Evolutionary conservation across 1,140 invertebrate species (phyloP), one percentile per base, ranked within the genome.

Genomic region (Heliconius nattereri): DNA sequence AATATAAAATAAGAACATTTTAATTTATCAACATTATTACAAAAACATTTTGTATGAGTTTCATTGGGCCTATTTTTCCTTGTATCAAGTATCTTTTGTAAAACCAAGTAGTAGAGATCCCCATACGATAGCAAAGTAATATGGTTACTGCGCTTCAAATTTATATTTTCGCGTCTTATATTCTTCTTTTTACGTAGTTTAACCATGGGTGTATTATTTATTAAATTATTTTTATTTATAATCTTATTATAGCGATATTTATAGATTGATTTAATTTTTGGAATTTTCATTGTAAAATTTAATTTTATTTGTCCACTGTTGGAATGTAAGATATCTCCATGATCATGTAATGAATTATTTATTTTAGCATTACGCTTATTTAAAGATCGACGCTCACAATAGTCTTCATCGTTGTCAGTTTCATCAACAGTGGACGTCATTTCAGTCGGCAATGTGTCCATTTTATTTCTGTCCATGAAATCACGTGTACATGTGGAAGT

Each of bases 401-500:
- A 94, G 79, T 93, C 92, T 80, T 90, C 89, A 81, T 92, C 87
- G 78, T 87, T 85, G 29, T 32, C 78, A 37, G 81, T 70, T 71
- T 79, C 84, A 78, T 71, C 11, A 13, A n/a, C 35, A 49, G 35
- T 78, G 20, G 82, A 75, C 23, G 82, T 77, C 23, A 73, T 71
- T 66, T 81, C 76, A 37, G 79, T 82, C 40, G 85, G 71, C 74
- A 83, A 37, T 26, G 86, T 85, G 3, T 82, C 78, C 79, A 88
- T 80, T 87, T 89, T 91, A 77, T 94, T 94, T 84, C 90, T 86
- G 74, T 92, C 79, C 86, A 91, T 87, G 76, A 85, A 90, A 37
- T 90, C 88, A 19, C 92, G 85, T 7, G 92, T 94, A 78, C 92
- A 94, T 2, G 92, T 94, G 35, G 90, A 92, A 23, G 91, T 94